These are phyloP conservation scores for Bufotes viridis DNA, from an alignment of 2,797 vertebrate genomes.

Conservation along the genomic window DNA sequence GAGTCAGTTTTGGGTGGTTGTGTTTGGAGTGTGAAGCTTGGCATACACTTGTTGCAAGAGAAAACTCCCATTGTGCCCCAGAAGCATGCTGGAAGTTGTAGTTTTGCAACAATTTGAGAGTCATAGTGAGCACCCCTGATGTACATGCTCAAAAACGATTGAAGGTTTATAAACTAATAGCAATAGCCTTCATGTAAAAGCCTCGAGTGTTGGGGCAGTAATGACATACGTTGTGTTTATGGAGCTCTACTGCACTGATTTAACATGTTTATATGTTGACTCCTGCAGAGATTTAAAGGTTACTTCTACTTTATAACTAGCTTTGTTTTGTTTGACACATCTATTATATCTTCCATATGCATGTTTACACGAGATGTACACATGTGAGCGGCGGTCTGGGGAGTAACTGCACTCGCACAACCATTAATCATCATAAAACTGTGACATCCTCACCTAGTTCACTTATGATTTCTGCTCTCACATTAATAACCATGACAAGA, in stretches of 20 bases:
- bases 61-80: neutral
- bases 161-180: neutral
- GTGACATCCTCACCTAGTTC: constrained; percentile 55
- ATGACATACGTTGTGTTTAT: constrained; percentile 82
- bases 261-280: constrained; percentile 84
- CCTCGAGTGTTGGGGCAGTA: constrained; percentile 65
- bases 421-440: constrained; percentile 67
- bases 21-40: neutral
- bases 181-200: neutral
- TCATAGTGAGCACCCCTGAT: neutral
- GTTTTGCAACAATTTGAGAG: neutral
- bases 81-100: neutral
- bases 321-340: constrained; percentile 84
- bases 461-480: constrained; percentile 54
- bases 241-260: constrained; percentile 74
- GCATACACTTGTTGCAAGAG: neutral
- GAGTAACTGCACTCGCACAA: constrained; percentile 75
- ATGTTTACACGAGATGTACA: constrained; percentile 79
- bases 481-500: constrained; percentile 59
- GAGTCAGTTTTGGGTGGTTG: neutral
- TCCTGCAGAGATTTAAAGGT: constrained; percentile 81
- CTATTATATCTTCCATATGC: constrained; percentile 81
- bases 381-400: constrained; percentile 77
- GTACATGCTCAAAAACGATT: neutral
- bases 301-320: constrained; percentile 81